Percentiles rank a stretch among this genome's conserved stretches.
These are phyloP conservation scores for Rotaria sp. DNA, from an alignment of 2,888 invertebrate species.

Conservation along the genomic window DNA sequence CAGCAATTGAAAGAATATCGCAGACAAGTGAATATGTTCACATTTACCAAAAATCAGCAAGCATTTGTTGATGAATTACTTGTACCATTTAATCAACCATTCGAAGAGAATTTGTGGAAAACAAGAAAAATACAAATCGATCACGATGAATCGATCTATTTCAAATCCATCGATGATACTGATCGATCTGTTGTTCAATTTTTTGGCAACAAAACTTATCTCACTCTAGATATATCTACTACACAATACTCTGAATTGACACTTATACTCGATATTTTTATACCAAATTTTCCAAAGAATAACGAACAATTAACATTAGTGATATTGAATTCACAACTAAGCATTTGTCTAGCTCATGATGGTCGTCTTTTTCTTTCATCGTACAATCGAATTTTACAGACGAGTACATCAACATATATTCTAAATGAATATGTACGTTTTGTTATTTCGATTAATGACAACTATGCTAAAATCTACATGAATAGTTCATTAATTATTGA, in stretches of 20 bases:
- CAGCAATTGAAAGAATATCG: background rate
- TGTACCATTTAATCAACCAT: background rate
- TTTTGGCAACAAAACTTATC: background rate
- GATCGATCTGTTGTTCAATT: background rate
- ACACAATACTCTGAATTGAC: background rate
- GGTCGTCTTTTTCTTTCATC: background rate
- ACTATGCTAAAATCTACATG: background rate
- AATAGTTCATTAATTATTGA: background rate
- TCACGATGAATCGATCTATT: background rate
- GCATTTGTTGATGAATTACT: background rate
- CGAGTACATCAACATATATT: background rate
- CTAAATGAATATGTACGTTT: background rate
- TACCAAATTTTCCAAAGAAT: background rate
- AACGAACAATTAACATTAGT: background rate
- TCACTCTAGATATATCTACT: background rate
- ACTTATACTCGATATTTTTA: background rate
- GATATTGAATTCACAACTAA: background rate
- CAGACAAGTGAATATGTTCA: background rate
- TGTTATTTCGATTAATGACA: background rate
- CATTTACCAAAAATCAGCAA: background rate
- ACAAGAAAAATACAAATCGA: background rate
- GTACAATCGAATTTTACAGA: fast-evolving
- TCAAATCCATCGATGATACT: background rate
- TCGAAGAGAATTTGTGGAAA: background rate
- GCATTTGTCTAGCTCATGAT: background rate